Evolutionary conservation across 1,140 invertebrate species (phyloP).

Genomic region (Homalodisca vitripennis): DNA sequence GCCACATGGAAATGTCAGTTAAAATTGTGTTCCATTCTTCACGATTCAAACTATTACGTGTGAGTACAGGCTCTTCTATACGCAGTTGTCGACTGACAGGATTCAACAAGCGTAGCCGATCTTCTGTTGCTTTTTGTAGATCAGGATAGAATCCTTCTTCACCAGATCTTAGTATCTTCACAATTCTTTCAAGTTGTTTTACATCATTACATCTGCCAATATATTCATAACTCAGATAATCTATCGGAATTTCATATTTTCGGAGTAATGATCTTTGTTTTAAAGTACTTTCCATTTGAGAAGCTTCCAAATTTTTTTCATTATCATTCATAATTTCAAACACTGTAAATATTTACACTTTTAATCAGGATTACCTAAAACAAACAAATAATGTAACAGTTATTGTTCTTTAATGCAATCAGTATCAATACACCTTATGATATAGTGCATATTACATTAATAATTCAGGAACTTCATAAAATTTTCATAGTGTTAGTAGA

Average conservation of each 20-base stretch:
- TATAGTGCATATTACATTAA: too few relatives aligned
- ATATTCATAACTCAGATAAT: slow-evolving; percentile 25
- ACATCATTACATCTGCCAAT: not conserved
- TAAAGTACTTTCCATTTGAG: too few relatives aligned
- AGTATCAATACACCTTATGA: too few relatives aligned
- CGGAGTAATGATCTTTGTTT: slow-evolving; percentile 1
- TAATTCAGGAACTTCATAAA: too few relatives aligned
- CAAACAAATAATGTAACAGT: too few relatives aligned
- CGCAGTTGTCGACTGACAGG: slow-evolving; percentile 56
- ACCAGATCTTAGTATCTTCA: slow-evolving; percentile 53
- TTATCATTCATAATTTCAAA: too few relatives aligned
- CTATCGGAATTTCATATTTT: slow-evolving; percentile 18
- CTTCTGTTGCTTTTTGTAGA: slow-evolving; percentile 55
- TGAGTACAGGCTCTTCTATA: slow-evolving; percentile 51
- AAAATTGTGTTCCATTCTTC: slow-evolving; percentile 49
- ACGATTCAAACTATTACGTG: slow-evolving; percentile 36
- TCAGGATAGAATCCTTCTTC: slow-evolving; percentile 66
- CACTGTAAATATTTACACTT: too few relatives aligned
- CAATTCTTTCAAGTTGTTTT: slow-evolving; percentile 8
- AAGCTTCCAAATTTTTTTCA: too few relatives aligned
- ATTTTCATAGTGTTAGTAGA: too few relatives aligned
- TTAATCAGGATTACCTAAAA: too few relatives aligned
- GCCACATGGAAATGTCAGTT: slow-evolving; percentile 45
- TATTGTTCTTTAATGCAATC: too few relatives aligned
- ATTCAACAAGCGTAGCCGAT: slow-evolving; percentile 52